Conservation (phyloP, 2,888 invertebrate genomes). For the Phoenoteleia sp. region DNA sequence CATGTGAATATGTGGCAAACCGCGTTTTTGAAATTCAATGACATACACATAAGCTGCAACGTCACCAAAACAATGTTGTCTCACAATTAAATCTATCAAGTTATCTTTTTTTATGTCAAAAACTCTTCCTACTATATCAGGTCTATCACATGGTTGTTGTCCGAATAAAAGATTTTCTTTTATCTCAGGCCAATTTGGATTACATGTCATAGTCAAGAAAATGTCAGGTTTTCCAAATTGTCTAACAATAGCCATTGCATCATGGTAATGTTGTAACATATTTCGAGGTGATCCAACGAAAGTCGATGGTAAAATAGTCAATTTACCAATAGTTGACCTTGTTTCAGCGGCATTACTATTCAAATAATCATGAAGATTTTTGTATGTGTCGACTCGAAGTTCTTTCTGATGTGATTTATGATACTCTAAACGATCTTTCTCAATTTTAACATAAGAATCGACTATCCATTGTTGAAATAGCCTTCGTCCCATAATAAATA, state of each 20-base stretch:
- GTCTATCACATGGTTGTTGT: slow-evolving; percentile 56
- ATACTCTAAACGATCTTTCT: slow-evolving; percentile 34
- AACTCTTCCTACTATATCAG: slow-evolving; percentile 35
- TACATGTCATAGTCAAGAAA: neutral
- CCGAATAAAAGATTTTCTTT: neutral
- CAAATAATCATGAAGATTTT: neutral
- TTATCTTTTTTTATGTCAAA: slow-evolving; percentile 58
- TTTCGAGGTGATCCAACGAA: slow-evolving; percentile 6
- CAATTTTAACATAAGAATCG: slow-evolving; percentile 33
- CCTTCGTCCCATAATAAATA: neutral
- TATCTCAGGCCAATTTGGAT: neutral
- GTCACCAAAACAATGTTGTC: neutral
- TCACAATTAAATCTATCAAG: neutral
- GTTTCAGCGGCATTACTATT: neutral
- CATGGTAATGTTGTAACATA: neutral
- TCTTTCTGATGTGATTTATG: slow-evolving; percentile 6
- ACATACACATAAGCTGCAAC: neutral
- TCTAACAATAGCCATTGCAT: neutral
- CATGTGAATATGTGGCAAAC: neutral
- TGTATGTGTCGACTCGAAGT: neutral
- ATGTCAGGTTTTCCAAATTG: neutral
- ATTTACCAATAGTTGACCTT: neutral
- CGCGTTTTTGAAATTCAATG: neutral
- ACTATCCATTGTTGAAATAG: neutral
- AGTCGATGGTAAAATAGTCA: slow-evolving; percentile 3